Conservation (phyloP, 2,888 invertebrate species). For the Lucinisca nassula region DNA sequence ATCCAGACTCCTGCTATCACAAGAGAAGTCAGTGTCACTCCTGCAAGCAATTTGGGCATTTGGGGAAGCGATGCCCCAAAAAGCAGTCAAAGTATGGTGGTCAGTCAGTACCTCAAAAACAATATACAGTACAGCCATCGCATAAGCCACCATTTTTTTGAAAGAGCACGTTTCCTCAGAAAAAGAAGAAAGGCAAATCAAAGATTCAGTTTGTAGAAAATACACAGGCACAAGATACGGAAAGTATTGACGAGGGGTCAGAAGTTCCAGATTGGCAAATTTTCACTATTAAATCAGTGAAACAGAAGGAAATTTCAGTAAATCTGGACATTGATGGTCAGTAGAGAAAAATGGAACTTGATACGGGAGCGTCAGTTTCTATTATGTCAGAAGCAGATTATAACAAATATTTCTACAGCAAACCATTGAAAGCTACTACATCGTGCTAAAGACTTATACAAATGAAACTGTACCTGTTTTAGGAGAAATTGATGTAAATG, state of each 20-base stretch:
- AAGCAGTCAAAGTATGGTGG: background rate
- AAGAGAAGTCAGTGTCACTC: background rate
- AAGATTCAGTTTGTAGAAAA: background rate
- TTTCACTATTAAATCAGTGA: background rate
- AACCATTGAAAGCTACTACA: background rate
- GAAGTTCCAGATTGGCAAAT: background rate
- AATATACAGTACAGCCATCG: background rate
- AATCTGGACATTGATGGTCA: conserved; percentile 16
- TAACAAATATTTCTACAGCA: background rate
- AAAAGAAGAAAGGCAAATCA: background rate
- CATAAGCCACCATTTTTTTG: background rate
- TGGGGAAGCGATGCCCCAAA: background rate
- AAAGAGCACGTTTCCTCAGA: background rate
- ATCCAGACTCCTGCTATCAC: background rate
- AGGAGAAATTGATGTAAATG: conserved; percentile 9
- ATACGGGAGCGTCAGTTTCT: conserved; percentile 39
- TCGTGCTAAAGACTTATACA: conserved; percentile 33
- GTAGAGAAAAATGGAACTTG: conserved; percentile 38
- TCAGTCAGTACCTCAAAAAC: background rate
- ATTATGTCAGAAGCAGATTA: conserved; percentile 25
- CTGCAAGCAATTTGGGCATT: background rate
- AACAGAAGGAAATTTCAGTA: background rate
- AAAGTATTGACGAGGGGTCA: background rate
- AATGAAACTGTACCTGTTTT: background rate
- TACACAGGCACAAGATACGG: background rate